Percentiles rank a stretch among this genome's conserved stretches.
phyloP scores from a whole-genome alignment of 1,140 invertebrate genomes.

The Teleopsis dalmanni region DNA sequence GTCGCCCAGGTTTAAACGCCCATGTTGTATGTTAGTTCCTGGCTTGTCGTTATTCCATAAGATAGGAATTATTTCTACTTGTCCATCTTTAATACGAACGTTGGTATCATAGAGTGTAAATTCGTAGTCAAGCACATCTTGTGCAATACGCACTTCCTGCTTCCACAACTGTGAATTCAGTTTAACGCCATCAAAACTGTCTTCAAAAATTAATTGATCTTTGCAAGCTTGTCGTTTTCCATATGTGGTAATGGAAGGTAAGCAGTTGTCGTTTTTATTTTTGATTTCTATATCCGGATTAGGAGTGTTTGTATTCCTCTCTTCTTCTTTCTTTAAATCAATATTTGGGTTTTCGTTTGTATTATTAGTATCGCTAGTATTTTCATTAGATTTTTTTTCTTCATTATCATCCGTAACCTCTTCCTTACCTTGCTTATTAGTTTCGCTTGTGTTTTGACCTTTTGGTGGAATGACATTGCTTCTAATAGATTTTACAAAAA shows the following conservation, averaged over 20 bases:
- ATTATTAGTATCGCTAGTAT: background rate
- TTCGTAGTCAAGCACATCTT: conserved; percentile 9
- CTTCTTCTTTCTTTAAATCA: background rate
- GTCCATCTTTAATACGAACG: conserved; percentile 2
- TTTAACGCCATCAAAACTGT: conserved; percentile 13
- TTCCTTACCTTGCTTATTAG: background rate
- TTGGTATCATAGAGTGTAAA: conserved; percentile 13
- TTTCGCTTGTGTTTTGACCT: background rate
- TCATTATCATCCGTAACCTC: background rate
- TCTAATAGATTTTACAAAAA: conserved; percentile 11
- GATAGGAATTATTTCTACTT: conserved; percentile 7
- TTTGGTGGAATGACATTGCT: background rate
- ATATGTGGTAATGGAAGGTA: background rate
- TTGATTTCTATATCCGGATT: background rate
- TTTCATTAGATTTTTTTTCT: background rate
- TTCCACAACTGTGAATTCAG: conserved; percentile 11
- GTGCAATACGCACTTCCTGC: conserved; percentile 12
- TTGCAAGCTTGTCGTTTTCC: conserved; percentile 4
- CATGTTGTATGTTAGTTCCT: background rate
- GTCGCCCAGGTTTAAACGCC: conserved; percentile 3
- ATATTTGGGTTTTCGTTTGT: background rate
- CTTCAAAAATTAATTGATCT: conserved; percentile 18
- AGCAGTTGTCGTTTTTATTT: background rate
- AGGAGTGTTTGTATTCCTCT: background rate
- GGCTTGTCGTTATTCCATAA: conserved; percentile 6